Evolutionary conservation across 2,113 vertebrate genomes (phyloP), one percentile per base, ranked within the genome.

Genomic region (Hucho hucho): DNA sequence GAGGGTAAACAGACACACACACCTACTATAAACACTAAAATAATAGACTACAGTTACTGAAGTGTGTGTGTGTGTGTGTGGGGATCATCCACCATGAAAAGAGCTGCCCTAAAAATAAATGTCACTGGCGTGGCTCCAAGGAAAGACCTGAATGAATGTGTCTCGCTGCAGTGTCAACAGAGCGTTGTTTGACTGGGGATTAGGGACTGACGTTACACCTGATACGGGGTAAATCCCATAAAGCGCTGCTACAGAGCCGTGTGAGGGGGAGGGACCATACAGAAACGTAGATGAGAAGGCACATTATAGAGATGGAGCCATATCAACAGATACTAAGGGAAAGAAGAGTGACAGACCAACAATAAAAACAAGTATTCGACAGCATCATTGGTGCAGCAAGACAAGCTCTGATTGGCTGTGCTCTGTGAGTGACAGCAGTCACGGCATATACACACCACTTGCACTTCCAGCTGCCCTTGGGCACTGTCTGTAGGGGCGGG

Each of bases 391-490:
- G 49, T 18, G 3, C 16, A 53, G 49, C 16, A 14, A 53, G 69
- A 22, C 32, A 22, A 46, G 25, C 22, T 11, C 49, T 53, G 49
- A 16, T n/a, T 70, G 24, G 61, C 25, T 5, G 59, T 49, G 58
- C 59, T 22, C 25, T 11, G 29, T 29, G 29, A 72, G 4, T 79
- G 74, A 77, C 69, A 76, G 46, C 13, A 18, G 53, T 29, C 6
- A 85, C 92, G 16, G 46, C 16, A n/a, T 46, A 46, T n/a, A 85
- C 92, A 18, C 86, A 99, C 98, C 98, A 99, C 91, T 97, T 98
- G 93, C 98, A 99, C 87, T 99, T 99, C 98, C 97, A 99, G 89
- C 96, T 93, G 72, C 98, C 98, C 85, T 99, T 98, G 0, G 98
- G 98, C 1, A 99, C 98, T 0, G 95, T 99, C 83, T 96, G 97